Base-by-base conservation (phyloP, 2,113 vertebrate species). In the Sardina pilchardus region DNA sequence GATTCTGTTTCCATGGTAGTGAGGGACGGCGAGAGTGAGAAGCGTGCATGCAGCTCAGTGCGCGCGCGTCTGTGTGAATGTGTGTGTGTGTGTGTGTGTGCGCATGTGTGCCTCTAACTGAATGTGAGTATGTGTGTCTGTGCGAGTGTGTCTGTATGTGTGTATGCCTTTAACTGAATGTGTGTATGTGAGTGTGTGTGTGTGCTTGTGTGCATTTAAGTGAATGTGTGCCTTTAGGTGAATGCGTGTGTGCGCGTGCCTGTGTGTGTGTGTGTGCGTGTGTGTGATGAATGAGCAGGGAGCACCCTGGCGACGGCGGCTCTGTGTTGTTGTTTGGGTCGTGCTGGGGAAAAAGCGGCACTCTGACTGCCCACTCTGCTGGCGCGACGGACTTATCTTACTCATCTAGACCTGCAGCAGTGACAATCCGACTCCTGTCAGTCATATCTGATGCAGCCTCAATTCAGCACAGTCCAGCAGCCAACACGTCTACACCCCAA, bases 1-100 rank as follows among this genome's bases (percentile, higher is more conserved):
- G 91, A 93, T 90, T 86, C 87, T 19, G 92, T 96, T 95, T 91
- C 92, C 92, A 93, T 93, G 94, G 91, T 90, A 94, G 89, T 95
- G 92, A 87, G 90, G 63, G 63, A 88, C 91, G 89, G 91, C 86
- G 82, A 84, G 85, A 89, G 84, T 91, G 90, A 93, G 93, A 93
- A 88, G 88, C 90, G 92, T 81, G 78, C 91, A 90, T 90, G 85
- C 88, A 42, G 59, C 80, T 83, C 45, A 17, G 43, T 84, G 43
- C 24, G 81, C 4, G 17, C 14, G 19, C 21, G 50, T 21, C 24
- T 63, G 56, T 59, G 56, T 63, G 71, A 17, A 71, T 59, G 36
- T 43, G 43, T 36, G 30, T 43, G 39, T 48, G 53, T 82, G 43
- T 82, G 42, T 30, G 78, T 26, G 83, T 63, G 67, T 36, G 81